phyloP scores from a whole-genome alignment of 2,888 invertebrate genomes.

The Sicus ferrugineus region DNA sequence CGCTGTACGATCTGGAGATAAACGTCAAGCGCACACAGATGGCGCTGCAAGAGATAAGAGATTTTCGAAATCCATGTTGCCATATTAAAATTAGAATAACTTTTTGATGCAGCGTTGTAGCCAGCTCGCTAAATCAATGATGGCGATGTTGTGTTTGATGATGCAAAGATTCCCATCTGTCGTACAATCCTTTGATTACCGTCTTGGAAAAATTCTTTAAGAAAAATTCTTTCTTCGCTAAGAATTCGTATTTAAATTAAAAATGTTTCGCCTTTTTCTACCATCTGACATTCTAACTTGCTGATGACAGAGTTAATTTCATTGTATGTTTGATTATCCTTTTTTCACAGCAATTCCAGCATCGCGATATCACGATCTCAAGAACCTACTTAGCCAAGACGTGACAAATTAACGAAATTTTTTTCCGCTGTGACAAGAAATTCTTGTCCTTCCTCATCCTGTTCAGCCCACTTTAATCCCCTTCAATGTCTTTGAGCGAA shows the following conservation, averaged over 20 bases:
- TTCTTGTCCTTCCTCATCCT: neutral
- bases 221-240: neutral
- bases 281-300: neutral
- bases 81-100: no score
- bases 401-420: slow-evolving; percentile 27
- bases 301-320: slow-evolving; percentile 33
- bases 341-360: neutral
- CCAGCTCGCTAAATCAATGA: no score
- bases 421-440: slow-evolving; percentile 11
- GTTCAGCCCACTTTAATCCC: slow-evolving; percentile 36
- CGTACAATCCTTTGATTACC: no score
- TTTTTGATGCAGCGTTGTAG: no score
- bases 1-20: no score
- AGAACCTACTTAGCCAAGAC: slow-evolving; percentile 23
- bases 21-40: no score
- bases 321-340: slow-evolving; percentile 30
- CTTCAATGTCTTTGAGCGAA: slow-evolving; percentile 35
- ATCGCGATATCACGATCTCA: slow-evolving; percentile 16
- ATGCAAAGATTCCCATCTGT: no score
- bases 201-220: no score
- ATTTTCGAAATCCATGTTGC: no score
- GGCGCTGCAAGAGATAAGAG: no score
- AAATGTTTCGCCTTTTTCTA: slow-evolving; percentile 7
- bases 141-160: no score
- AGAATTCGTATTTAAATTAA: neutral